phyloP scores from a whole-genome alignment of 2,113 vertebrate species.

The Nanorana parkeri region DNA sequence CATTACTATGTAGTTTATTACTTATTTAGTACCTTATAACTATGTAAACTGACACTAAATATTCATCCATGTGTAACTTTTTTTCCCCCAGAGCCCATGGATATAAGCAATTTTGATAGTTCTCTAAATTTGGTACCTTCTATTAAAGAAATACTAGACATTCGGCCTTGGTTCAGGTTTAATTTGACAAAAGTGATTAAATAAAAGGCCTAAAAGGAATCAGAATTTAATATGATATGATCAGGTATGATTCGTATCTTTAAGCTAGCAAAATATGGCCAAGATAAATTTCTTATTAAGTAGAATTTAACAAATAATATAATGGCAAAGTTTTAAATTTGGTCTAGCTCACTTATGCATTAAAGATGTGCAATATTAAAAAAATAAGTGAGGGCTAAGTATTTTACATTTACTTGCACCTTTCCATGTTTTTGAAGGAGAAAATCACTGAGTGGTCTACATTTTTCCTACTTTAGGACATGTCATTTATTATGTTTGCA shows the following conservation, averaged over 20 bases:
- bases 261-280: slow-evolving; percentile 2
- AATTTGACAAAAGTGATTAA: slow-evolving; percentile 42
- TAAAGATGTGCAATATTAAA: slow-evolving; percentile 14
- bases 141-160: slow-evolving; percentile 35
- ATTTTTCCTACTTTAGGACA: too few relatives aligned
- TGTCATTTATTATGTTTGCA: too few relatives aligned
- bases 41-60: not conserved
- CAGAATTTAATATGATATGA: slow-evolving; percentile 24
- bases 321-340: slow-evolving; percentile 9
- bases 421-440: too few relatives aligned
- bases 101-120: slow-evolving; percentile 35
- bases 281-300: slow-evolving; percentile 23
- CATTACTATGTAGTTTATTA: too few relatives aligned
- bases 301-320: slow-evolving; percentile 5
- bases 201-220: slow-evolving; percentile 34
- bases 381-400: too few relatives aligned
- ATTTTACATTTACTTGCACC: too few relatives aligned
- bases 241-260: not conserved
- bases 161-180: slow-evolving; percentile 5
- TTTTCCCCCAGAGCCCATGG: slow-evolving; percentile 25
- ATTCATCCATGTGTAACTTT: slow-evolving; percentile 10
- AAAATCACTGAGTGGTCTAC: too few relatives aligned
- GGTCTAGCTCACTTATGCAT: slow-evolving; percentile 21
- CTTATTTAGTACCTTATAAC: not conserved
- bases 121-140: slow-evolving; percentile 14